These are phyloP conservation scores for Addax nasomaculatus DNA, from an alignment of 2,113 vertebrate species.

Conservation along the genomic window DNA sequence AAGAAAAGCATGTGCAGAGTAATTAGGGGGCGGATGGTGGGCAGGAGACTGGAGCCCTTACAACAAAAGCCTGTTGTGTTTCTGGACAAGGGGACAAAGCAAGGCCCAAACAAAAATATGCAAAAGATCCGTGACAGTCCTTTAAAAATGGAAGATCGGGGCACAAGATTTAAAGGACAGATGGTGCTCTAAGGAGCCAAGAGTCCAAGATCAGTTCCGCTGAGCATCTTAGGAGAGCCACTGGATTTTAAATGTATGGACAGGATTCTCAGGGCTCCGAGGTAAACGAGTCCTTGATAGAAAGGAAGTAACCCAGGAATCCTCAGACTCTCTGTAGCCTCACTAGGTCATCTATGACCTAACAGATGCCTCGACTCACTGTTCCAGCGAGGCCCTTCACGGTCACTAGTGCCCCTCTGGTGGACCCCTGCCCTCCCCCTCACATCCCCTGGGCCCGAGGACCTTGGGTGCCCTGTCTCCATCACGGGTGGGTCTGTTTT, in stretches of 20 bases:
- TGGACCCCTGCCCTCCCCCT: too few species aligned
- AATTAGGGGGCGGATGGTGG: accelerated
- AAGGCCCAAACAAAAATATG: background rate
- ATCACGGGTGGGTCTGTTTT: background rate
- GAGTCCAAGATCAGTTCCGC: background rate
- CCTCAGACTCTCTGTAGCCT: accelerated
- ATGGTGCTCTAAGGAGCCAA: background rate
- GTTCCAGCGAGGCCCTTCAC: background rate
- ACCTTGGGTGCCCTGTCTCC: background rate
- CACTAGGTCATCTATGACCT: accelerated
- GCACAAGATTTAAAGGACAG: background rate
- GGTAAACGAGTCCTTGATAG: accelerated
- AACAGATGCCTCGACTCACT: background rate
- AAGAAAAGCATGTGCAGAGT: accelerated
- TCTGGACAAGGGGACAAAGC: background rate
- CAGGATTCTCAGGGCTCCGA: background rate
- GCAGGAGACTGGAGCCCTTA: background rate
- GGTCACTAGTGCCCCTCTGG: accelerated
- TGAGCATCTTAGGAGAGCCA: accelerated
- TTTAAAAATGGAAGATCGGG: accelerated
- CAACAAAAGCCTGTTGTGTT: accelerated
- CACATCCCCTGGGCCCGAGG: background rate
- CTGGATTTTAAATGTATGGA: too few species aligned
- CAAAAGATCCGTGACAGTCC: background rate
- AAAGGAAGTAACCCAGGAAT: background rate